Base-by-base conservation (phyloP, 2,888 invertebrate species). In the Sycophila texana region DNA sequence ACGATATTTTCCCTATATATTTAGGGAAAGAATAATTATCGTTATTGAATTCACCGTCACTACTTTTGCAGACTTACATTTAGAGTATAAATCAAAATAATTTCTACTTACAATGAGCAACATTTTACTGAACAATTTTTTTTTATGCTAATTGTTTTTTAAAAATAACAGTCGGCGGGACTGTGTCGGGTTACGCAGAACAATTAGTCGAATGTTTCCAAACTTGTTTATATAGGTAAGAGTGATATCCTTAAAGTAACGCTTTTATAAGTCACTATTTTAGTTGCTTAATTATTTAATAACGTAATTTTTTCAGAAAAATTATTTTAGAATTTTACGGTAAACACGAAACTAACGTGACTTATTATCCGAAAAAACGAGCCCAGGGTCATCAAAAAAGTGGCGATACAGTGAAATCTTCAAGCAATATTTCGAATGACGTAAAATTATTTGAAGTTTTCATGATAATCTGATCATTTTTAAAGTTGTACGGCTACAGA, bases 401-500 rank as follows among this genome's bases (percentile, higher is more conserved):
- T 60, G 22, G 22, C 12, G 60, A 10, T 60, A 60, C 13, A 22
- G 3, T 60, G 2, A 22, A 26, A 22, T 4, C 26, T 26, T 26
- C 10, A 26, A 12, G 20, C 0, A 18, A 22, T 4, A 58, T 22
- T 20, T 7, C 1, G 12, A 58, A 2, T 12, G 7, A 39, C 7
- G 39, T 26, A 39, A 16, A 53, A 4, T 4, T 16, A 16, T 22
- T 16, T 26, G 0, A 16, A 16, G 13, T 3, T 4, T 4, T 14
- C 10, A 4, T 60, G 1, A 14, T 60, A 13, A 16, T 30, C 22
- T 22, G 13, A 14, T 22, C 22, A 22, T 22, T 60, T 61, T 30
- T 26, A 61, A 30, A 61, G 30, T 26, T 30, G n/a, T 61, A 61
- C 10, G 61, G 61, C 30, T 61, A 16, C 61, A 61, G 26, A 14